These are phyloP conservation scores for Girardia tigrina DNA, from an alignment of 2,888 invertebrate species.

Conservation along the genomic window DNA sequence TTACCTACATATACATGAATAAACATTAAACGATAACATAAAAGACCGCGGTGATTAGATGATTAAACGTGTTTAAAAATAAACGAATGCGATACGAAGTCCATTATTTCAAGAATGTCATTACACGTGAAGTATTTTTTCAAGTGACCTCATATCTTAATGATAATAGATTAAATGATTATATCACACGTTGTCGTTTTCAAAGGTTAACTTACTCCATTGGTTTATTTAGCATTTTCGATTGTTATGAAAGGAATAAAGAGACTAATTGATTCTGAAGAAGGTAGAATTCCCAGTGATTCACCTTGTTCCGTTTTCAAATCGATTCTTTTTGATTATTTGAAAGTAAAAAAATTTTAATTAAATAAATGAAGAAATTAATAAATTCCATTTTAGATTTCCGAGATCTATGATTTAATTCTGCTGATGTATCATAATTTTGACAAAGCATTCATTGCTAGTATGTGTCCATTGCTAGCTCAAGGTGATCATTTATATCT, in stretches of 20 bases:
- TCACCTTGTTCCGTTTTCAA: background rate
- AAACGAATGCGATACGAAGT: too few relatives aligned
- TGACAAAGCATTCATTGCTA: slow-evolving; percentile 66
- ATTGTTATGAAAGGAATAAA: slow-evolving; percentile 71
- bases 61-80: too few relatives aligned
- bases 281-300: slow-evolving; percentile 55
- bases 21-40: too few relatives aligned
- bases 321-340: background rate
- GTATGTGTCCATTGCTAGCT: slow-evolving; percentile 63
- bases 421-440: slow-evolving; percentile 62
- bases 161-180: too few relatives aligned
- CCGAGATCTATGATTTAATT: slow-evolving; percentile 50
- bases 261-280: slow-evolving; percentile 70
- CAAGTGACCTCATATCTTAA: too few relatives aligned
- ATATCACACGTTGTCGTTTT: too few relatives aligned
- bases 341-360: background rate
- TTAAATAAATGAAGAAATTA: background rate
- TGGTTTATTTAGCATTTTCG: slow-evolving; percentile 61
- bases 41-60: too few relatives aligned
- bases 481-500: slow-evolving; percentile 39
- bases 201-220: slow-evolving; percentile 15
- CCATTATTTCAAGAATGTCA: too few relatives aligned
- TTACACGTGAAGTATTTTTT: too few relatives aligned
- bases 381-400: slow-evolving; percentile 27
- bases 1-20: too few relatives aligned